Conservation (phyloP, 2,797 vertebrate species). For the Aulostomus chinensis region DNA sequence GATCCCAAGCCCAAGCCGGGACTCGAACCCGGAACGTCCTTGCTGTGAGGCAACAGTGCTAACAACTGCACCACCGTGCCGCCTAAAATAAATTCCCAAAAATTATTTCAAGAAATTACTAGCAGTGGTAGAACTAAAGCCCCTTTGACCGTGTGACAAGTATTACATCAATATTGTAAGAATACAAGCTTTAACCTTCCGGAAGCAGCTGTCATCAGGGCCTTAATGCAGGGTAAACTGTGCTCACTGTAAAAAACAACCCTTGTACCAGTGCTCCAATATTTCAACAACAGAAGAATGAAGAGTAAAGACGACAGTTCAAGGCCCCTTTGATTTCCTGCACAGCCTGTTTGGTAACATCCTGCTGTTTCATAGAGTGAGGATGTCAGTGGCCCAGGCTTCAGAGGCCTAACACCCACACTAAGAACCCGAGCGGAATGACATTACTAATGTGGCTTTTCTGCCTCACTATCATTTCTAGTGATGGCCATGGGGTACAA, state of each 20-base stretch:
- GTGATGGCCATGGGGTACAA: slow-evolving; percentile 51
- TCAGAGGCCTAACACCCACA: slow-evolving; percentile 56
- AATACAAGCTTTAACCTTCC: slow-evolving; percentile 32
- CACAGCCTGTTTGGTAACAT: slow-evolving; percentile 34
- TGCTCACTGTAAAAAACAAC: slow-evolving; percentile 33
- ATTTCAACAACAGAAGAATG: slow-evolving; percentile 39
- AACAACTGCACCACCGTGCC: too few relatives aligned
- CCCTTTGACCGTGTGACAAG: slow-evolving; percentile 5
- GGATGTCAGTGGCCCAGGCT: slow-evolving; percentile 49
- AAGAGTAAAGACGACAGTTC: slow-evolving; percentile 49
- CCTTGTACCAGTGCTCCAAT: slow-evolving; percentile 8
- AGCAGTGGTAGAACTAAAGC: background rate
- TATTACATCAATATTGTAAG: slow-evolving; percentile 12
- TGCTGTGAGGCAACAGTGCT: too few relatives aligned
- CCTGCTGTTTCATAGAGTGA: slow-evolving; percentile 36
- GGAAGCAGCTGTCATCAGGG: slow-evolving; percentile 31
- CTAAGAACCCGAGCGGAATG: slow-evolving; percentile 33
- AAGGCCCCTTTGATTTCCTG: slow-evolving; percentile 56
- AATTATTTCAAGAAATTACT: slow-evolving; percentile 1
- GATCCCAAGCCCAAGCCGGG: too few relatives aligned
- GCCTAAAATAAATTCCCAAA: too few relatives aligned
- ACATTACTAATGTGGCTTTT: slow-evolving; percentile 62
- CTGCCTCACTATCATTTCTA: slow-evolving; percentile 57
- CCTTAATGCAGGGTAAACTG: slow-evolving; percentile 20
- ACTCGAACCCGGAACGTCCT: too few relatives aligned